Evolutionary conservation across 2,888 invertebrate species (phyloP).

Genomic region (Euplagia quadripunctaria): DNA sequence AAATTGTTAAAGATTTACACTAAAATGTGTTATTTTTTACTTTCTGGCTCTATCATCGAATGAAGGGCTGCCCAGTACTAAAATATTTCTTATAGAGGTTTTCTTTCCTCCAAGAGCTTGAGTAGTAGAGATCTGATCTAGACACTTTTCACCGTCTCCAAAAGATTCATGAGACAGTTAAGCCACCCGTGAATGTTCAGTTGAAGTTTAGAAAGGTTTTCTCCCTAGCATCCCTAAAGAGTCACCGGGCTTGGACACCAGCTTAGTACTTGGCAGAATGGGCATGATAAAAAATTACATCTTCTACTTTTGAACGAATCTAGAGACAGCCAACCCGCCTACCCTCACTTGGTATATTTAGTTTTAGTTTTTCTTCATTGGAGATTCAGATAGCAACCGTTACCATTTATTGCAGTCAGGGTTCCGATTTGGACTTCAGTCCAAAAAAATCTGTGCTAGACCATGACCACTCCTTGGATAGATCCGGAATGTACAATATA

Average conservation of each 20-base stretch:
- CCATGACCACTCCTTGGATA: background rate
- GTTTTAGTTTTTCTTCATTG: no score
- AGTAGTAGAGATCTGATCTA: background rate
- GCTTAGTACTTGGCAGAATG: background rate
- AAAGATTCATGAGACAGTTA: background rate
- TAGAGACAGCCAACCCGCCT: no score
- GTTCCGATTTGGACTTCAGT: no score
- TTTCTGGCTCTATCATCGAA: background rate
- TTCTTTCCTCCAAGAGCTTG: background rate
- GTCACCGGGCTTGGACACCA: background rate
- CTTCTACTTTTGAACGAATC: background rate
- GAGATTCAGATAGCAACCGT: no score
- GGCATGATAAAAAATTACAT: no score
- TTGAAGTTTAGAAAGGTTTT: background rate
- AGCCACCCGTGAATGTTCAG: background rate
- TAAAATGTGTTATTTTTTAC: background rate
- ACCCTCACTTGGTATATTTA: no score
- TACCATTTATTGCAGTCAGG: no score
- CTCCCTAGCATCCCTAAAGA: background rate
- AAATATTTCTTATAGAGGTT: background rate
- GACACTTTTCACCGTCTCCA: background rate
- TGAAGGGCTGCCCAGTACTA: background rate
- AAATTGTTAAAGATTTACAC: background rate
- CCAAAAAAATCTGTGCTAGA: background rate
- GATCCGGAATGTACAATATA: background rate